Conservation (phyloP, 2,113 vertebrate species). For the Silurus glanis region DNA sequence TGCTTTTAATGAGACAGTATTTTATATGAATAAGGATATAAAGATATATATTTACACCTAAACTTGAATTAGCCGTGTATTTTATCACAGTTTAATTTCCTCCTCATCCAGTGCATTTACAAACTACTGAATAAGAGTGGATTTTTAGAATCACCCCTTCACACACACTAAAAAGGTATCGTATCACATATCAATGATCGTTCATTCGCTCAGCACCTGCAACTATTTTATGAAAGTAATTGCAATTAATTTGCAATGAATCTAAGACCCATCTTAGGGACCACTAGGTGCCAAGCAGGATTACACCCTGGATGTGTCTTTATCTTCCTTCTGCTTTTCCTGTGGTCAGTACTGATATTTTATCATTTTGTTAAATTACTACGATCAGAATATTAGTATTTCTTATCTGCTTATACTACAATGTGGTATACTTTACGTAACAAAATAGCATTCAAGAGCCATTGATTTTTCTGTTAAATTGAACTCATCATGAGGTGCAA, state of each 20-base stretch:
- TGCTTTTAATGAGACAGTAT: conserved; percentile 80
- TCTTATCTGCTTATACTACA: conserved; percentile 23
- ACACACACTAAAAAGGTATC: neutral
- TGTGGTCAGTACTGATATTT: neutral
- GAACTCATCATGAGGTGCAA: conserved; percentile 63
- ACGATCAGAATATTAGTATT: conserved; percentile 26
- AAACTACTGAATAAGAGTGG: conserved; percentile 46
- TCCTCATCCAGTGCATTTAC: conserved; percentile 53
- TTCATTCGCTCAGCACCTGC: neutral
- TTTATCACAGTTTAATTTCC: conserved; percentile 47
- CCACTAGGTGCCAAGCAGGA: neutral
- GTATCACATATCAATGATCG: neutral
- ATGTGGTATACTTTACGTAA: conserved; percentile 21
- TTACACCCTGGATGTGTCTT: neutral
- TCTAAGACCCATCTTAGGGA: neutral
- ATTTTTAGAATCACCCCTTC: neutral
- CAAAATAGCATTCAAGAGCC: conserved; percentile 27
- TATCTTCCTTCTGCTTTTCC: neutral
- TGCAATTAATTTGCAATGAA: neutral
- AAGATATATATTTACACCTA: conserved; percentile 68
- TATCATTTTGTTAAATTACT: conserved; percentile 10
- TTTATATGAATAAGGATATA: conserved; percentile 70
- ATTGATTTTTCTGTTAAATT: conserved; percentile 61
- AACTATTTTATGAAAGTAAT: neutral
- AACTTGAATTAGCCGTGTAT: conserved; percentile 66